A percentile compares a stretch with the other conserved stretches of the same genome.
Evolutionary conservation across 2,797 vertebrate species (phyloP).

Genomic region (Hoplostethus atlanticus): DNA sequence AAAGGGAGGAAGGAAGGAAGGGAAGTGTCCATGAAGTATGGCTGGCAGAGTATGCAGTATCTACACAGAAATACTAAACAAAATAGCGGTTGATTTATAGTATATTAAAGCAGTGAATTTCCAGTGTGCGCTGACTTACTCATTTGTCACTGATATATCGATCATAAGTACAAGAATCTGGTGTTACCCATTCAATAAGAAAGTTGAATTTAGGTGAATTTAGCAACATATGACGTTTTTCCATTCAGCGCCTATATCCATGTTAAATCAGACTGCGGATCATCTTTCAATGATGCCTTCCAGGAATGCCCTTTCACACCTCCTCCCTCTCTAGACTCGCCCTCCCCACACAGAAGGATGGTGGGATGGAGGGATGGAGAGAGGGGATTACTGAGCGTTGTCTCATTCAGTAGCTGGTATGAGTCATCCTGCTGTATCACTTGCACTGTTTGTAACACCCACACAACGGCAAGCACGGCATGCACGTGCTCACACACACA

Average conservation of each 20-base stretch:
- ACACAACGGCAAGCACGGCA: conserved; percentile 42
- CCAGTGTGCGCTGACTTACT: background rate
- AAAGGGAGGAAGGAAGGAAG: background rate
- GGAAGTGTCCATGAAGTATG: background rate
- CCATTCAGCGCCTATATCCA: conserved; percentile 33
- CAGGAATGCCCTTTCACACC: conserved; percentile 57
- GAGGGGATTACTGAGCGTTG: conserved; percentile 76
- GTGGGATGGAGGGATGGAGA: conserved; percentile 68
- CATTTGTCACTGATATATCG: background rate
- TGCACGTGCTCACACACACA: conserved; percentile 23
- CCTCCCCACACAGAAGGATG: conserved; percentile 56
- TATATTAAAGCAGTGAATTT: background rate
- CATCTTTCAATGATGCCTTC: conserved; percentile 59
- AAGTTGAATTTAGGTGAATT: background rate
- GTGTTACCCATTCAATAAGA: background rate
- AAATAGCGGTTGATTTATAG: background rate
- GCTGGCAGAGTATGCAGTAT: background rate
- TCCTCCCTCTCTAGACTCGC: conserved; percentile 50
- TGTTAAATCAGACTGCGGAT: conserved; percentile 42
- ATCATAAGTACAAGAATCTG: background rate
- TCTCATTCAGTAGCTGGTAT: conserved; percentile 80
- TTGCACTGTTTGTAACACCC: conserved; percentile 73
- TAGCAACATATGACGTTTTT: background rate
- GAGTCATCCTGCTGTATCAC: conserved; percentile 83
- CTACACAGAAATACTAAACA: background rate